phyloP scores from a whole-genome alignment of 2,888 invertebrate genomes.

The Drosophila phalerata region DNA sequence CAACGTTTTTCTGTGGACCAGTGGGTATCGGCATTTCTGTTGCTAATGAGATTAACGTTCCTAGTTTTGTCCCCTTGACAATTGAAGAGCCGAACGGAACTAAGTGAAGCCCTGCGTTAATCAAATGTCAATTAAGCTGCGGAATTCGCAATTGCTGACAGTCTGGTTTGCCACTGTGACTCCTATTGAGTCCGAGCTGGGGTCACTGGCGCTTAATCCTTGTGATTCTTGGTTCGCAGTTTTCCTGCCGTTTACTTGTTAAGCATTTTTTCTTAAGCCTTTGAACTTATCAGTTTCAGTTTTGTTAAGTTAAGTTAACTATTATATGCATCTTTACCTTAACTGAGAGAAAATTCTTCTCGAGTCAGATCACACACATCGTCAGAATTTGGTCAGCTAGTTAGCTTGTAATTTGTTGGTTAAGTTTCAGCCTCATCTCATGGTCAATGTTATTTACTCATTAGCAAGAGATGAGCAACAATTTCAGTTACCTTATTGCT shows the following conservation, averaged over 20 bases:
- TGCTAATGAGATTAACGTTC: constrained; percentile 59
- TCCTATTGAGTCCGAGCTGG: constrained; percentile 13
- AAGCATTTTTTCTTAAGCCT: background rate
- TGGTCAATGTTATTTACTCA: background rate
- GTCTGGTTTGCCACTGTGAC: constrained; percentile 12
- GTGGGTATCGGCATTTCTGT: constrained; percentile 20
- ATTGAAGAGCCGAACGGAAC: constrained; percentile 11
- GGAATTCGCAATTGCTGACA: constrained; percentile 47
- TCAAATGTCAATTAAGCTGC: constrained; percentile 72
- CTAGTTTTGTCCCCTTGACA: constrained; percentile 28
- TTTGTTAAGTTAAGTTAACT: background rate
- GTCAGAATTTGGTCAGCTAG: background rate
- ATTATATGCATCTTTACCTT: background rate
- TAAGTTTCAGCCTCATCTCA: background rate
- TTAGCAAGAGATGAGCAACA: background rate
- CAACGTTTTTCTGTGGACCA: constrained; percentile 9
- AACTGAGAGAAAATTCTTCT: no score
- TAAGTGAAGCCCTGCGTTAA: constrained; percentile 52
- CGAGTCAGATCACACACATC: no score
- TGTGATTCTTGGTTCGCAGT: constrained; percentile 31
- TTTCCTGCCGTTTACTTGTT: background rate
- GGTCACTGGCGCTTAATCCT: constrained; percentile 40
- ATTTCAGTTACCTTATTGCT: background rate
- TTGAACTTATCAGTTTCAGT: background rate
- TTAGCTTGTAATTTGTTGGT: background rate